Conservation (phyloP, 2,888 invertebrate species). For the Rhagonycha fulva region DNA sequence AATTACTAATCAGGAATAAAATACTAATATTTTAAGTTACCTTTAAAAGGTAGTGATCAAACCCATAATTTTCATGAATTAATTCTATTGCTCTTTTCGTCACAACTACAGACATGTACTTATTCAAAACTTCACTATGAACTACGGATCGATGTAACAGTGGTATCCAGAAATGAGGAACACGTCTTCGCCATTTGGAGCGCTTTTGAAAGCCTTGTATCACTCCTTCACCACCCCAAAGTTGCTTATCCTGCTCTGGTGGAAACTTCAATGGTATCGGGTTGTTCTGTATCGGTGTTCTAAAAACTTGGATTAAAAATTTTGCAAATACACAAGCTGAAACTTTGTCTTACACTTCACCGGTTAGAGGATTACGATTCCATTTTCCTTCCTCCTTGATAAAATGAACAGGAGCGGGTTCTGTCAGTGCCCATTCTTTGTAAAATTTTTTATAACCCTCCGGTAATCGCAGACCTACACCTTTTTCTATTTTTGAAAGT, state of each 20-base stretch:
- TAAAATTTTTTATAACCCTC: conserved; percentile 85
- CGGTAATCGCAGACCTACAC: conserved; percentile 72
- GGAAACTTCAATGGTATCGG: conserved; percentile 79
- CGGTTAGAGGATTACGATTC: conserved; percentile 73
- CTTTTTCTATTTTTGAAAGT: conserved; percentile 61
- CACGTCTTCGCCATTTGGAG: conserved; percentile 62
- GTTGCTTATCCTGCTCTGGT: conserved; percentile 77
- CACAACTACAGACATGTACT: conserved; percentile 79
- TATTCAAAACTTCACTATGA: conserved; percentile 88
- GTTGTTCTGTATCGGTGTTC: conserved; percentile 73
- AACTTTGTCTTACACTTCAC: conserved; percentile 64
- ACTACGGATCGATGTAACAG: conserved; percentile 77
- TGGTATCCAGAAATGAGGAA: conserved; percentile 90
- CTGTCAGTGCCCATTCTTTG: conserved; percentile 77
- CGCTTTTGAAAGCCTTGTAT: conserved; percentile 84
- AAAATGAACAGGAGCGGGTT: conserved; percentile 68
- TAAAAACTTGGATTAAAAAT: conserved; percentile 37
- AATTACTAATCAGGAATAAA: not conserved
- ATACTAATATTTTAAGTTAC: conserved; percentile 52
- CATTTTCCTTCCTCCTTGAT: conserved; percentile 75
- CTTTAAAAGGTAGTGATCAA: conserved; percentile 92
- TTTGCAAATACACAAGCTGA: not conserved
- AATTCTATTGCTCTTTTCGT: conserved; percentile 82
- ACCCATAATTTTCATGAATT: conserved; percentile 89
- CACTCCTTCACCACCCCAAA: conserved; percentile 97